Evolutionary conservation across 2,113 vertebrate genomes (phyloP).

Genomic region (Neopipo cinnamomea): DNA sequence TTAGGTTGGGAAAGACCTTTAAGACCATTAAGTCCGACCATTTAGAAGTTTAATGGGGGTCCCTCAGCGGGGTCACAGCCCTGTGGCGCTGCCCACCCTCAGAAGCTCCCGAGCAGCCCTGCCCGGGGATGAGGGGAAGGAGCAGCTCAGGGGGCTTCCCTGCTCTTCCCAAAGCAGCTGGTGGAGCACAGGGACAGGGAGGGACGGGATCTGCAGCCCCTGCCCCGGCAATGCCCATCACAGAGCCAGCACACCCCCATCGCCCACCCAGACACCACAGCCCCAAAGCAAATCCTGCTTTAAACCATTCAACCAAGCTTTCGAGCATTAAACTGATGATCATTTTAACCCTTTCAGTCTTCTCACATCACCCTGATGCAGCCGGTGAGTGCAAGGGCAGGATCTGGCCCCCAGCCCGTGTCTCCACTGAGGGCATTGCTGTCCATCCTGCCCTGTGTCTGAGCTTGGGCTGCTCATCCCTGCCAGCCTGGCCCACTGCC

Average conservation of each 20-base stretch:
- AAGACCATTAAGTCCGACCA: not conserved
- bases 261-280: not conserved
- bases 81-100: not conserved
- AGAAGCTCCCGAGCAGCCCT: not conserved
- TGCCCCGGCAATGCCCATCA: rapidly evolving
- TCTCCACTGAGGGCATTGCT: rapidly evolving
- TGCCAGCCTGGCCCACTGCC: not conserved
- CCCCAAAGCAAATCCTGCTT: not conserved
- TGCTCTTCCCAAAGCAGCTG: not conserved
- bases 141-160: not conserved
- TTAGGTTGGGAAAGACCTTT: not conserved
- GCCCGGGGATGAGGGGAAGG: not conserved
- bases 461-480: not conserved
- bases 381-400: not conserved
- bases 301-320: not conserved
- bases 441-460: not conserved
- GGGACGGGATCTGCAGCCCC: not conserved
- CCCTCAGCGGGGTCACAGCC: not conserved
- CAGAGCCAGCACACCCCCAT: rapidly evolving
- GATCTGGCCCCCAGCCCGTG: rapidly evolving
- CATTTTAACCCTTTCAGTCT: not conserved
- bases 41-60: not conserved
- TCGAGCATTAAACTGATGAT: rapidly evolving
- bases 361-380: not conserved
- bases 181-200: not conserved